phyloP scores from a whole-genome alignment of 2,113 vertebrate species.

The Trichechus manatus region DNA sequence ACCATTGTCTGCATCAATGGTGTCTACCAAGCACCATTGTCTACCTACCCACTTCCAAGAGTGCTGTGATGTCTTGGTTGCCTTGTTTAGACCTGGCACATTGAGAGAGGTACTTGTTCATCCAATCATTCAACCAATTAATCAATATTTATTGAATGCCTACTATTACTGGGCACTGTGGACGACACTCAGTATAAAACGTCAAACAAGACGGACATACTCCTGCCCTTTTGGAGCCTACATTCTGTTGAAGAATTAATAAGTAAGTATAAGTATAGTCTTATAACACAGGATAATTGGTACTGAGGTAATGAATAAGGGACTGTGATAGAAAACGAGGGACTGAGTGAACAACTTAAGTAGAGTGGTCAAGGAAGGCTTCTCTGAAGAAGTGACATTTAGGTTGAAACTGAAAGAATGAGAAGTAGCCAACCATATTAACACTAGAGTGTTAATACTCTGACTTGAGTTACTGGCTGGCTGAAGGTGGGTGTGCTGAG shows the following conservation, averaged over 20 bases:
- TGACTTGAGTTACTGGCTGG: background rate
- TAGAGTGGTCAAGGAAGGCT: background rate
- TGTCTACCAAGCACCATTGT: background rate
- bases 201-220: background rate
- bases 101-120: background rate
- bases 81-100: background rate
- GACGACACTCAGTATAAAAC: background rate
- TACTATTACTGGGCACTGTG: background rate
- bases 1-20: background rate
- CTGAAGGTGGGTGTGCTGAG: background rate
- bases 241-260: background rate
- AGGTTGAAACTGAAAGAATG: background rate
- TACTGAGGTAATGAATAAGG: background rate
- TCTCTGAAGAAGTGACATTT: background rate
- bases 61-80: slow-evolving; percentile 1
- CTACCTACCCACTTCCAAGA: background rate
- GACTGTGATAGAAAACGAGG: background rate
- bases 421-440: background rate
- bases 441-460: too few relatives aligned
- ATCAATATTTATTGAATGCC: too few relatives aligned
- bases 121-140: background rate
- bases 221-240: background rate
- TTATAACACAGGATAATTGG: background rate
- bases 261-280: background rate
- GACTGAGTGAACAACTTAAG: background rate